These are phyloP conservation scores for Gobio occitaniae DNA, from an alignment of 2,797 vertebrate genomes.

Conservation along the genomic window DNA sequence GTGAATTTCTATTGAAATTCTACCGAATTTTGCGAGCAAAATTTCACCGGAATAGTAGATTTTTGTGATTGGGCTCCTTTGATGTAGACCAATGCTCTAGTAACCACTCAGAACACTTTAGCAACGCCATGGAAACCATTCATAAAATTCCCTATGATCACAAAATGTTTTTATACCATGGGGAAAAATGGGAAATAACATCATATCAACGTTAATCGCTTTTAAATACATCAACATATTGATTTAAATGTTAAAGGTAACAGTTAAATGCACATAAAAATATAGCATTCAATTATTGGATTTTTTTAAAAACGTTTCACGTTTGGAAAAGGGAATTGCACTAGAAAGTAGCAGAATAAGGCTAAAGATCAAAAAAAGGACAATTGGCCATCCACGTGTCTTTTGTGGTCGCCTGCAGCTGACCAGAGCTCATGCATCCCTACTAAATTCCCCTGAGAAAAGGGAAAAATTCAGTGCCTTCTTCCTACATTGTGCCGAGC, in stretches of 20 bases:
- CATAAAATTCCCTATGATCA: background rate
- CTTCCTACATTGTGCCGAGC: conserved; percentile 5
- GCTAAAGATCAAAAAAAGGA: conserved; percentile 22
- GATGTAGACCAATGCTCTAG: background rate
- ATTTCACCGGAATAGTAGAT: background rate
- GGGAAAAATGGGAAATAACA: background rate
- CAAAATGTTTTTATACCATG: background rate
- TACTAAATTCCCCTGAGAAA: conserved; percentile 8
- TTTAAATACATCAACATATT: background rate
- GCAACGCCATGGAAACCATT: background rate
- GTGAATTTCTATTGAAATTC: background rate
- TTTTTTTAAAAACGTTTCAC: background rate
- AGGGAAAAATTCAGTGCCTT: conserved; percentile 13
- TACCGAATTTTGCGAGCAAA: background rate
- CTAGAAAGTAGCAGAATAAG: background rate
- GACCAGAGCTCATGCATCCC: conserved; percentile 18
- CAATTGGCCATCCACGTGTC: conserved; percentile 22
- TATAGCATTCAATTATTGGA: background rate
- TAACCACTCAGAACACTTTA: background rate
- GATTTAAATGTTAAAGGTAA: background rate
- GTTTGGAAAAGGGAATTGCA: background rate
- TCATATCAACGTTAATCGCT: background rate
- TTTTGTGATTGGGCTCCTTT: background rate
- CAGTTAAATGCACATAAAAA: background rate
- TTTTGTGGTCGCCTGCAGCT: conserved; percentile 26